Conservation (phyloP, 2,797 vertebrate genomes). For the Propithecus perrieri region DNA sequence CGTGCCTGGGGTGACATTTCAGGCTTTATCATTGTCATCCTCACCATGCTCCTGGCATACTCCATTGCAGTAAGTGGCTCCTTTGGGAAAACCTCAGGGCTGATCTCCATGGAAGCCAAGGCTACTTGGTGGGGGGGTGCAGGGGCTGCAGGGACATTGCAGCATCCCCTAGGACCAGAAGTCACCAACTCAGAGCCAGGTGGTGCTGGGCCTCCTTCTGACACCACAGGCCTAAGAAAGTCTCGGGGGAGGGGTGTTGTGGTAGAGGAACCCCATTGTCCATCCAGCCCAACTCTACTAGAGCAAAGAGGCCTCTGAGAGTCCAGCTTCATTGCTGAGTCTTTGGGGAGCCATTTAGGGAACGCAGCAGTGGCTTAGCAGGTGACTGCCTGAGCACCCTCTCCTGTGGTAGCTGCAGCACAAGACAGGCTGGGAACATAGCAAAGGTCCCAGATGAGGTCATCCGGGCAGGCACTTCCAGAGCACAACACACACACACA, state of each 20-base stretch:
- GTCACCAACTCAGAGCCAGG: background rate
- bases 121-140: background rate
- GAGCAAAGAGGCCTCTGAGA: background rate
- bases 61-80: conserved; percentile 91
- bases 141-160: background rate
- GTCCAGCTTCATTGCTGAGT: background rate
- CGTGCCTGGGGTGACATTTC: conserved; percentile 96
- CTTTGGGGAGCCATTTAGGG: background rate
- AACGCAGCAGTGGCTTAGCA: background rate
- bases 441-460: background rate
- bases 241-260: background rate
- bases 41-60: conserved; percentile 95
- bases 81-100: background rate
- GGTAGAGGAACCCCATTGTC: background rate
- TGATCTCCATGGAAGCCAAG: background rate
- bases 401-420: background rate
- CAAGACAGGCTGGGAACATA: background rate
- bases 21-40: conserved; percentile 93
- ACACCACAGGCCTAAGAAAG: background rate
- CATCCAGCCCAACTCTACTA: background rate
- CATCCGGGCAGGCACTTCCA: background rate
- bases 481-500: background rate
- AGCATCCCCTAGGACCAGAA: background rate
- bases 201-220: background rate
- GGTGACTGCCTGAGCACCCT: background rate